Base-by-base conservation (phyloP, 2,797 vertebrate genomes). In the Pitangus sulphuratus region DNA sequence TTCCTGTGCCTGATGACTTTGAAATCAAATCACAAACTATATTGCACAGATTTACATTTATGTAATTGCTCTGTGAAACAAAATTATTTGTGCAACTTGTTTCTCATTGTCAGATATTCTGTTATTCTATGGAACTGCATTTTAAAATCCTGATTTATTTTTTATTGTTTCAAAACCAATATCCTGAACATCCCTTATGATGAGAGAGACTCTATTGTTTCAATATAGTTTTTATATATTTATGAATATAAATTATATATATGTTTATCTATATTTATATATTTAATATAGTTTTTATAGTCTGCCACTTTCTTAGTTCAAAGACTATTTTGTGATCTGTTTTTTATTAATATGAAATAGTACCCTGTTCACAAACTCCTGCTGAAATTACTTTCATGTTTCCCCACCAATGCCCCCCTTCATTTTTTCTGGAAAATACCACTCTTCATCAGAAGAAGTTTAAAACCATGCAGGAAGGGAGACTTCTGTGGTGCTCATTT, bases 331-430 rank as follows among this genome's bases (percentile, higher is more conserved):
- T 83, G 60, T 68, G 10, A 68, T 78, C 40, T 85, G 31, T 2
- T 80, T 94, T 85, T 75, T 39, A 60, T 71, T 78, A 86, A 50
- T 71, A 45, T 42, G 28, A 71, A 89, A 53, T 37, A 86, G 48
- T 78, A 26, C 8, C 7, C 44, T 75, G 31, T 54, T 78, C 48
- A 75, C 24, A 81, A 64, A 35, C 9, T 82, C 5, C 20, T 76
- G n/a, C 33, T 76, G 68, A 91, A 71, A 83, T 91, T 72, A 30
- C 24, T 79, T 91, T 54, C 42, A 17, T 65, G 33, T 64, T 83
- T 76, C 31, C 30, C 21, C 12, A 31, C 47, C 24, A 78, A 71
- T 1, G 0, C 20, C 4, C 21, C 19, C 16, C 1, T 12, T 35
- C 26, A 16, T 33, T 77, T 84, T 58, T 19, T 62, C 20, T 78